These are phyloP conservation scores for Xiphophorus hellerii DNA, from an alignment of 2,113 vertebrate species.

Conservation along the genomic window DNA sequence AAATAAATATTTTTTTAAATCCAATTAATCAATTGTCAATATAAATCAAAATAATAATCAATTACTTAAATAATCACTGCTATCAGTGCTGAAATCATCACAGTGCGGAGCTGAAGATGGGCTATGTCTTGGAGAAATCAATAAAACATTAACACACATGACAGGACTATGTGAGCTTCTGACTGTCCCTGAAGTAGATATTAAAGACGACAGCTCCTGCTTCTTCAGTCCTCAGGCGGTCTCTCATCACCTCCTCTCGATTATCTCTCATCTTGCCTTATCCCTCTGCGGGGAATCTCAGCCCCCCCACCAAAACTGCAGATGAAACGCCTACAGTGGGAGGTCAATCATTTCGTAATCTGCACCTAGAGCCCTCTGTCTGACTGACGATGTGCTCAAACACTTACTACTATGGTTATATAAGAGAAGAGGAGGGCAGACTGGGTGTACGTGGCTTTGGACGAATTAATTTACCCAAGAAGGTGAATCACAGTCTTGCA, in stretches of 20 bases:
- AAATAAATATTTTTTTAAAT: too few species aligned
- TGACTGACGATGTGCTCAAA: conserved; percentile 1
- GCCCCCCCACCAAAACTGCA: conserved; percentile 33
- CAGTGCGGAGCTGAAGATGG: too few species aligned
- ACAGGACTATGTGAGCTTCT: background rate
- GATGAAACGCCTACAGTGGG: conserved; percentile 60
- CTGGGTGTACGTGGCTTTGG: conserved; percentile 33
- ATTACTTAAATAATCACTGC: too few species aligned
- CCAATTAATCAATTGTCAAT: too few species aligned
- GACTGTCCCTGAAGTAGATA: background rate
- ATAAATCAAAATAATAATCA: too few species aligned
- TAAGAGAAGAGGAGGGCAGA: conserved; percentile 23
- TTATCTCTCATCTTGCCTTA: conserved; percentile 35
- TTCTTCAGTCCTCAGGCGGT: conserved; percentile 8
- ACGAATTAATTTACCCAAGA: conserved; percentile 33
- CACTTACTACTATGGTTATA: conserved; percentile 13
- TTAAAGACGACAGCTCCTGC: background rate
- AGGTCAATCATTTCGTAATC: conserved; percentile 62
- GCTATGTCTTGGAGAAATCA: background rate
- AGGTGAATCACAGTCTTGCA: conserved; percentile 47
- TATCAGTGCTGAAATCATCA: background rate
- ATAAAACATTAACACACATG: background rate
- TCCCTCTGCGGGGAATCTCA: conserved; percentile 17
- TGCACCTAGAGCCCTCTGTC: conserved; percentile 50
- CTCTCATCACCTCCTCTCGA: conserved; percentile 25